phyloP scores from a whole-genome alignment of 2,888 invertebrate genomes.

The Mechanitis messenoides region DNA sequence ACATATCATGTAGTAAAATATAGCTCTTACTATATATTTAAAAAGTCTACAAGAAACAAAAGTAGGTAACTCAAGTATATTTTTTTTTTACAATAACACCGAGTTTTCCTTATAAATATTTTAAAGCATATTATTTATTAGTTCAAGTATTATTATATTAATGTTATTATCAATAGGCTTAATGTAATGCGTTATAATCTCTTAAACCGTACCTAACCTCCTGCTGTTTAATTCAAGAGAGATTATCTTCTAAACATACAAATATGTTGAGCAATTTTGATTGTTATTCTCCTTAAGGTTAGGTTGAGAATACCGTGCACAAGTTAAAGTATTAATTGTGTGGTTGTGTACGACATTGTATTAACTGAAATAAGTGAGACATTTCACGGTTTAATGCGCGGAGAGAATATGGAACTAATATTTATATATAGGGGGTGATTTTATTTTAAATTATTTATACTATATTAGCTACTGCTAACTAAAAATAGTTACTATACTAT shows the following conservation, averaged over 20 bases:
- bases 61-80: no score
- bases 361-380: slow-evolving; percentile 33
- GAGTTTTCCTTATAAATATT: slow-evolving; percentile 7
- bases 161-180: slow-evolving; percentile 21
- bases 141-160: slow-evolving; percentile 16
- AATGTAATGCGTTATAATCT: slow-evolving; percentile 28
- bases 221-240: slow-evolving; percentile 22
- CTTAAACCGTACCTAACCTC: slow-evolving; percentile 27
- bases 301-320: slow-evolving; percentile 5
- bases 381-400: slow-evolving; percentile 47
- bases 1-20: no score
- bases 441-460: no score
- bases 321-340: not conserved
- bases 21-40: no score
- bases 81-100: no score
- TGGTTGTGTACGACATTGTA: slow-evolving; percentile 18
- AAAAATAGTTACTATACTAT: no score
- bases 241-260: not conserved
- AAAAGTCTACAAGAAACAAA: no score
- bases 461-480: no score
- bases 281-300: not conserved
- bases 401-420: slow-evolving; percentile 38
- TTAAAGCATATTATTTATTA: not conserved
- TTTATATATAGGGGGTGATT: slow-evolving; percentile 34
- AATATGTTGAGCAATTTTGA: slow-evolving; percentile 5